A percentile compares a stretch with the other conserved stretches of the same genome.
phyloP scores from a whole-genome alignment of 1,140 invertebrate species.

The Drosophila sechellia region DNA sequence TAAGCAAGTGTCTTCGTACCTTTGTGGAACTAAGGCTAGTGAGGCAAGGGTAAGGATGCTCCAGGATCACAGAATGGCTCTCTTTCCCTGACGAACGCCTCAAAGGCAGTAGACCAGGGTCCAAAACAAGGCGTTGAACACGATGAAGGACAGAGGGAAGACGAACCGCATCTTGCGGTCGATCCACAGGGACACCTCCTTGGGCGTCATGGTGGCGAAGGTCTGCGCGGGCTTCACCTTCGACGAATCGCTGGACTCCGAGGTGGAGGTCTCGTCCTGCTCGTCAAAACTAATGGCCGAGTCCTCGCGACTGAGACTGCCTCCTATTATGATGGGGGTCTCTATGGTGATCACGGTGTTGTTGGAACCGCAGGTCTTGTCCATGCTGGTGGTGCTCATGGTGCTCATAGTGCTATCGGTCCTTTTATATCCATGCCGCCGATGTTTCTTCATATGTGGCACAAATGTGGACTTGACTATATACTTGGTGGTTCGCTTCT shows the following conservation, averaged over 20 bases:
- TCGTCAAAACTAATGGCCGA: slow-evolving; percentile 63
- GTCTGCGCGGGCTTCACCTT: slow-evolving; percentile 59
- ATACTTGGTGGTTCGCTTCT: slow-evolving; percentile 93
- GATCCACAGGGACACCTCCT: slow-evolving; percentile 94
- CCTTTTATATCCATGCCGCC: slow-evolving; percentile 80
- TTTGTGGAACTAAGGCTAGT: slow-evolving; percentile 22
- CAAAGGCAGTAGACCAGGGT: slow-evolving; percentile 87
- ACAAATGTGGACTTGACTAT: slow-evolving; percentile 93
- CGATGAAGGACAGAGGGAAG: slow-evolving; percentile 91
- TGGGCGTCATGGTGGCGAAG: slow-evolving; percentile 92
- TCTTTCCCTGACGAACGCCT: neutral
- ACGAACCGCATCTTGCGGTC: slow-evolving; percentile 91
- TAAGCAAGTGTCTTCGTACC: neutral
- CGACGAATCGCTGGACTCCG: slow-evolving; percentile 30
- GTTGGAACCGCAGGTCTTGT: slow-evolving; percentile 22
- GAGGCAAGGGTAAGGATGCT: slow-evolving; percentile 41
- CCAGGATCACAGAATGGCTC: slow-evolving; percentile 48
- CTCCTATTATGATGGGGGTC: slow-evolving; percentile 62
- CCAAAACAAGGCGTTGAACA: slow-evolving; percentile 95
- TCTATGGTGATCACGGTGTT: slow-evolving; percentile 74
- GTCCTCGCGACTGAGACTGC: slow-evolving; percentile 52
- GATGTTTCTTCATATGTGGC: slow-evolving; percentile 88
- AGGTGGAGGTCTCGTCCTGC: slow-evolving; percentile 33
- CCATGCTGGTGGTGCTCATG: slow-evolving; percentile 86
- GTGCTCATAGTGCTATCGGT: slow-evolving; percentile 85